phyloP scores from a whole-genome alignment of 2,888 invertebrate genomes.

The Athalia cordata region DNA sequence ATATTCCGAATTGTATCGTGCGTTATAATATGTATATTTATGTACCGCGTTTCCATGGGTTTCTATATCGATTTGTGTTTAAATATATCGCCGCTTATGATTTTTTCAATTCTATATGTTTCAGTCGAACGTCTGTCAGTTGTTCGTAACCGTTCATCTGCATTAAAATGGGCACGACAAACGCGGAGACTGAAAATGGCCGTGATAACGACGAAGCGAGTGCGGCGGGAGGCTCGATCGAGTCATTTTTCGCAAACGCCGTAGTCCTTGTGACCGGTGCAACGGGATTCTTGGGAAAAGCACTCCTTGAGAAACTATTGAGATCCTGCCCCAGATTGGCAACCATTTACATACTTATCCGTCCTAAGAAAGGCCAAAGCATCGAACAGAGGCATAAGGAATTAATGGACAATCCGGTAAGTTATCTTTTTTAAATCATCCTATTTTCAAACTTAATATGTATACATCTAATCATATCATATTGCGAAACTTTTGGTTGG shows the following conservation, averaged over 20 bases:
- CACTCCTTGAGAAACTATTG: constrained; percentile 92
- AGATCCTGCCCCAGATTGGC: constrained; percentile 88
- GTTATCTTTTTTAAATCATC: constrained; percentile 51
- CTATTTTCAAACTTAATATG: not conserved
- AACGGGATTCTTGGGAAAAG: constrained; percentile 96
- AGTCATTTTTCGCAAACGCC: constrained; percentile 76
- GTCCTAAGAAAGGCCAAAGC: constrained; percentile 83
- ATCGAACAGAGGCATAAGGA: constrained; percentile 84
- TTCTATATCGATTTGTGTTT: too few species aligned
- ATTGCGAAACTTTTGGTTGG: too few species aligned
- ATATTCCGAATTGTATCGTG: too few species aligned
- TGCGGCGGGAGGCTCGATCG: constrained; percentile 63
- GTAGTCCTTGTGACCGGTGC: constrained; percentile 79
- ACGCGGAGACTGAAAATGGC: constrained; percentile 60
- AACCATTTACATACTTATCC: constrained; percentile 87
- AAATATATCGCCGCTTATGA: too few species aligned
- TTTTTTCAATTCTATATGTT: constrained; percentile 1
- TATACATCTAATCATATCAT: too few species aligned
- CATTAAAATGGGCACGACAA: constrained; percentile 64
- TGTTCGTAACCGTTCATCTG: not conserved
- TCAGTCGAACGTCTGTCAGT: not conserved
- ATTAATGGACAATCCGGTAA: constrained; percentile 83
- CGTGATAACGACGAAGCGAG: constrained; percentile 57
- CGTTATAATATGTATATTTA: too few species aligned
- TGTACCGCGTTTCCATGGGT: too few species aligned